A percentile compares a stretch with the other conserved stretches of the same genome.
phyloP scores from a whole-genome alignment of 2,797 vertebrate species.

The Nothura maculosa region DNA sequence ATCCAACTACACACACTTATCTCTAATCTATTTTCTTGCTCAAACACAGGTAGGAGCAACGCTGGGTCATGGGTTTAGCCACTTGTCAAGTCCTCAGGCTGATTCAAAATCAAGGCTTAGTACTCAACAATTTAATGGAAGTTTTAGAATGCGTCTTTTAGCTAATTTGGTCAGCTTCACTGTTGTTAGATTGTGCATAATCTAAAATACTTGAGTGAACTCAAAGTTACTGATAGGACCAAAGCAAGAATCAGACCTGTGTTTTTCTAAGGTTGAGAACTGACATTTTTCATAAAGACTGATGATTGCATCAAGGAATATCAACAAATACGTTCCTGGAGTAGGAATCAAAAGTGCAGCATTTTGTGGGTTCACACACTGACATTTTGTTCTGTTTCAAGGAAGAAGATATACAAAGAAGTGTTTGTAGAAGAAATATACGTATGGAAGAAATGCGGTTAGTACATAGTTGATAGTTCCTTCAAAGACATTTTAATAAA shows the following conservation, averaged over 20 bases:
- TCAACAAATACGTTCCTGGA: fast-evolving
- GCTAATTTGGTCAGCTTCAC: too few species aligned
- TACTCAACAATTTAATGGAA: background rate
- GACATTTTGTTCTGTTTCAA: background rate
- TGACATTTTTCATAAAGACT: background rate
- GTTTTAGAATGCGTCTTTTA: background rate
- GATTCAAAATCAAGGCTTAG: background rate
- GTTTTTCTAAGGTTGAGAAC: background rate
- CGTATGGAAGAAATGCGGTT: fast-evolving
- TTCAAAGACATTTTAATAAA: background rate
- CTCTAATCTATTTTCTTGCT: background rate
- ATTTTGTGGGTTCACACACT: background rate
- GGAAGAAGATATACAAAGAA: background rate
- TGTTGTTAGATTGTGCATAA: too few species aligned
- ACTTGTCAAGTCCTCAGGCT: background rate
- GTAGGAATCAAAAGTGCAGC: fast-evolving
- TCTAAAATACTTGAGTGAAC: background rate
- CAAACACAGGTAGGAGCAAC: background rate
- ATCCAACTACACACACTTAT: background rate
- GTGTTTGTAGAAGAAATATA: background rate
- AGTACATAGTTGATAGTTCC: background rate
- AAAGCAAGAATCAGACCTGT: background rate
- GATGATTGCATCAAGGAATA: background rate
- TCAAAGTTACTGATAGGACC: background rate
- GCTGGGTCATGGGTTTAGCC: too few species aligned